Conservation (phyloP, 2,113 vertebrate species). For the Dromiciops gliroides region DNA sequence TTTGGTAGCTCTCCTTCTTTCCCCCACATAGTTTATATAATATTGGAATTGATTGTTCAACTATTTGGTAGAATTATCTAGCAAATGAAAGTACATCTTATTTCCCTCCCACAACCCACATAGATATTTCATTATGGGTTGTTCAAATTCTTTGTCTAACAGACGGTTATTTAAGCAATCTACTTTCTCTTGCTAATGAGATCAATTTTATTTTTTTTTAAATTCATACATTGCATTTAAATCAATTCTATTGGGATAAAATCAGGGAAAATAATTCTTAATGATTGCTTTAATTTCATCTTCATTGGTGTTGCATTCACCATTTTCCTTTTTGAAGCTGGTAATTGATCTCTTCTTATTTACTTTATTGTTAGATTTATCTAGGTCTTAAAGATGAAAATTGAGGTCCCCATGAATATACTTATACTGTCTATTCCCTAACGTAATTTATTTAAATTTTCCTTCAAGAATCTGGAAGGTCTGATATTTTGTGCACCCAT, state of each 20-base stretch:
- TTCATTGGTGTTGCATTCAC: neutral
- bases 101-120: too few relatives aligned
- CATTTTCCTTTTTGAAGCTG: neutral
- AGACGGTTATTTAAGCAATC: neutral
- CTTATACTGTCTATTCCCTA: too few relatives aligned
- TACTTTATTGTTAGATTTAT: too few relatives aligned
- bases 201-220: neutral
- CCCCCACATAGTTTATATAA: neutral
- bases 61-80: neutral
- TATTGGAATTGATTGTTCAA: conserved; percentile 11
- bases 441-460: too few relatives aligned
- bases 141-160: neutral
- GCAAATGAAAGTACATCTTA: too few relatives aligned
- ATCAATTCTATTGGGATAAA: neutral
- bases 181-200: neutral
- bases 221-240: conserved; percentile 9
- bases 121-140: neutral
- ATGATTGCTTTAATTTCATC: neutral
- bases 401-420: too few relatives aligned
- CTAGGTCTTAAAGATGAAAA: too few relatives aligned
- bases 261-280: neutral
- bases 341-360: neutral
- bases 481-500: too few relatives aligned
- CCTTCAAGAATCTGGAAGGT: too few relatives aligned
- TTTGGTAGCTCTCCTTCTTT: neutral